phyloP scores from a whole-genome alignment of 2,888 invertebrate species.

The Idaea aversata region DNA sequence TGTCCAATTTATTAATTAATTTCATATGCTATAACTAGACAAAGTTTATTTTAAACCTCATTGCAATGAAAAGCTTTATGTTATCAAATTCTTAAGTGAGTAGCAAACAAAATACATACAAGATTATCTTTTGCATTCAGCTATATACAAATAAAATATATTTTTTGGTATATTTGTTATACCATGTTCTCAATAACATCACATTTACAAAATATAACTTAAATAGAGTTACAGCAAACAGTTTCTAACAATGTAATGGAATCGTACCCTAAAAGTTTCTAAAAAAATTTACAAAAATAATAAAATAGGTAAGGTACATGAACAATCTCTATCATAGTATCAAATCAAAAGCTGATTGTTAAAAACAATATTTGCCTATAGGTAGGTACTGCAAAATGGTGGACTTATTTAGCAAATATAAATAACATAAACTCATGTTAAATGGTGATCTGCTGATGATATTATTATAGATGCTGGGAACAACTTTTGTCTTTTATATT shows the following conservation, averaged over 20 bases:
- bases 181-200: slow-evolving; percentile 23
- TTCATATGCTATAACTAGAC: not conserved
- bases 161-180: slow-evolving; percentile 37
- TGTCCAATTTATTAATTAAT: slow-evolving; percentile 13
- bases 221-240: slow-evolving; percentile 10
- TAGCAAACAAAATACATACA: slow-evolving; percentile 29
- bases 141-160: slow-evolving; percentile 44
- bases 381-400: not conserved
- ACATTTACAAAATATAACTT: slow-evolving; percentile 15
- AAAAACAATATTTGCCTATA: not conserved
- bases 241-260: slow-evolving; percentile 16
- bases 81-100: slow-evolving; percentile 23
- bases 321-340: not conserved
- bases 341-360: slow-evolving; percentile 1
- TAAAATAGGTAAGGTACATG: slow-evolving; percentile 6
- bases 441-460: not conserved
- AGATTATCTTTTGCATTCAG: slow-evolving; percentile 26
- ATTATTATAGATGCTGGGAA: not conserved
- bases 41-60: not conserved
- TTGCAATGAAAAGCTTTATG: not conserved
- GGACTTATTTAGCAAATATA: not conserved
- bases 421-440: not conserved
- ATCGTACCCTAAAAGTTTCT: slow-evolving; percentile 9
- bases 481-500: slow-evolving; percentile 20
- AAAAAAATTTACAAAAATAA: slow-evolving; percentile 10